Evolutionary conservation across 2,888 invertebrate genomes (phyloP).

Genomic region (Caenorhabditis auriculariae): DNA sequence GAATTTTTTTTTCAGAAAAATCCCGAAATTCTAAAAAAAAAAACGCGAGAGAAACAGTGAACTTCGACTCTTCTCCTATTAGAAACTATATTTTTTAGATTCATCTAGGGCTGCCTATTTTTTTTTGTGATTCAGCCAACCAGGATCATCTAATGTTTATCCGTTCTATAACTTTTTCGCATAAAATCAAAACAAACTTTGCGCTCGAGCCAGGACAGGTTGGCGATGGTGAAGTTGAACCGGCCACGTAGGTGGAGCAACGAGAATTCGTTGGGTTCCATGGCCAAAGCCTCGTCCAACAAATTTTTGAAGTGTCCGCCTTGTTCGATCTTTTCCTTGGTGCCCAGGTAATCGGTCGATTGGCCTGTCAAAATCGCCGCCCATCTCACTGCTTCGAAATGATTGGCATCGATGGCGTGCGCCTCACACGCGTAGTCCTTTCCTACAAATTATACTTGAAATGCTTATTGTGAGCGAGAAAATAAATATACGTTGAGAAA

Average conservation of each 20-base stretch:
- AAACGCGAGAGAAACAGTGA: no score
- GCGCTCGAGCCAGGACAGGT: conserved; percentile 48
- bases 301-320: conserved; percentile 57
- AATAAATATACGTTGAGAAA: no score
- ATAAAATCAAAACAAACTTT: conserved; percentile 23
- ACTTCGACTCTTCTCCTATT: no score
- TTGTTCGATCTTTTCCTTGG: conserved; percentile 59
- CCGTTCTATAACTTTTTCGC: no score
- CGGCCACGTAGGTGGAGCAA: conserved; percentile 51
- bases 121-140: no score
- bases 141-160: no score
- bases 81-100: no score
- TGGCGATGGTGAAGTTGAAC: conserved; percentile 45
- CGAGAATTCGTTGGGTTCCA: conserved; percentile 39
- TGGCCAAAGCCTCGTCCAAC: conserved; percentile 51
- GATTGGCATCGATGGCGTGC: conserved; percentile 23
- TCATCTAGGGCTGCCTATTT: no score
- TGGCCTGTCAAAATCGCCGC: conserved; percentile 54
- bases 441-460: conserved; percentile 29
- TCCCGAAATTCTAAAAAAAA: background rate
- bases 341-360: conserved; percentile 49
- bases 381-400: conserved; percentile 55
- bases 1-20: background rate
- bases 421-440: conserved; percentile 24
- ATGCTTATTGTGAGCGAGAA: conserved; percentile 39